Conservation (phyloP, 2,113 vertebrate genomes). For the Anoplopoma fimbria region DNA sequence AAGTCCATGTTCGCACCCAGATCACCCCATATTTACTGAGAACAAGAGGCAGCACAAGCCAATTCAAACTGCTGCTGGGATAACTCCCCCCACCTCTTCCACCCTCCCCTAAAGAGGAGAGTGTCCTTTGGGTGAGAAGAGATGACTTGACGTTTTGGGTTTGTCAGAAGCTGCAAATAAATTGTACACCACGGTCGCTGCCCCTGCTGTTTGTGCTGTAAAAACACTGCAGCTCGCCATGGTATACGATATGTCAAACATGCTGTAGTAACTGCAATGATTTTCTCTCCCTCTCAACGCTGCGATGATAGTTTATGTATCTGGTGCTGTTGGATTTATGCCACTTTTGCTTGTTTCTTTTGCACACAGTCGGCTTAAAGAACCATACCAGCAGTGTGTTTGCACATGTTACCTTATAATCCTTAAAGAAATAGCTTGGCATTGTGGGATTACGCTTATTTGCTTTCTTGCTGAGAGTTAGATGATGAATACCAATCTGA, state of each 20-base stretch:
- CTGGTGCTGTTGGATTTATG: slow-evolving; percentile 24
- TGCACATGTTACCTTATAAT: not conserved
- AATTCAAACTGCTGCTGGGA: slow-evolving; percentile 48
- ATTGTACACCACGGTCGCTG: slow-evolving; percentile 48
- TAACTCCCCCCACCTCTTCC: slow-evolving; percentile 4
- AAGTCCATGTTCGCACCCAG: slow-evolving; percentile 27
- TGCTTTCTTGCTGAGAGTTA: not conserved
- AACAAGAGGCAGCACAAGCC: slow-evolving; percentile 36
- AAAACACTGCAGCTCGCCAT: slow-evolving; percentile 58
- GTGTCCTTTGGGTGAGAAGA: slow-evolving; percentile 51
- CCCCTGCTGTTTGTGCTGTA: slow-evolving; percentile 56
- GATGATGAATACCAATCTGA: not conserved
- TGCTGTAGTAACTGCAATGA: slow-evolving; percentile 35
- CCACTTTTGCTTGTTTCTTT: slow-evolving; percentile 28
- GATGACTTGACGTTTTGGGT: slow-evolving; percentile 73
- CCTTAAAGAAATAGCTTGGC: not conserved
- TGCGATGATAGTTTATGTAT: slow-evolving; percentile 49
- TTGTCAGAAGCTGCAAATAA: slow-evolving; percentile 68
- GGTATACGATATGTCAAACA: slow-evolving; percentile 49
- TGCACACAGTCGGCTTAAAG: not conserved
- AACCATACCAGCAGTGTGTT: not conserved
- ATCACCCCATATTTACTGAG: slow-evolving; percentile 20
- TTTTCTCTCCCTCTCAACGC: slow-evolving; percentile 22
- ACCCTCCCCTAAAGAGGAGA: slow-evolving; percentile 17
- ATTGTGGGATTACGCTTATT: not conserved